phyloP scores from a whole-genome alignment of 2,797 vertebrate species.

The Leucoraja ocellata region DNA sequence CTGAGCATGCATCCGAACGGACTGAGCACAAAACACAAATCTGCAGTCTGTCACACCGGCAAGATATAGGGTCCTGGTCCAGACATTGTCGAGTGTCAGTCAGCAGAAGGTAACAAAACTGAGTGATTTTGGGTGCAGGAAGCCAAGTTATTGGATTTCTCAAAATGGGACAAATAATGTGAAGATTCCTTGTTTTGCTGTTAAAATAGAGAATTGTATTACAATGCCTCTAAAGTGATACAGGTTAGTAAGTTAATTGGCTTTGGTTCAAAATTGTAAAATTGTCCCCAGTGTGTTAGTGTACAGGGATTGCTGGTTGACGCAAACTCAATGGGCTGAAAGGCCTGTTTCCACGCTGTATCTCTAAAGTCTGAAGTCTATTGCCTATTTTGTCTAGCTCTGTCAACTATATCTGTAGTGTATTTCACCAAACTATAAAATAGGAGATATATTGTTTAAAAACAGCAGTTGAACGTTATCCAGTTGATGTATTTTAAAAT shows the following conservation, averaged over 20 bases:
- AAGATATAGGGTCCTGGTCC: conserved; percentile 44
- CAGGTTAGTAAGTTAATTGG: too few species aligned
- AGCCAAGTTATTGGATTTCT: background rate
- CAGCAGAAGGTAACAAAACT: conserved; percentile 40
- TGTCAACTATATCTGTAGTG: background rate
- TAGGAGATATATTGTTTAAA: background rate
- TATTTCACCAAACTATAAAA: background rate
- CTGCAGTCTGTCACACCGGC: conserved; percentile 43
- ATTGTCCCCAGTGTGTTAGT: too few species aligned
- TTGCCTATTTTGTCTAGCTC: background rate
- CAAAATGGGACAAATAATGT: background rate
- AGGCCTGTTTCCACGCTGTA: too few species aligned
- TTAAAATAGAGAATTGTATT: background rate
- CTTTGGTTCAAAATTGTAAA: too few species aligned
- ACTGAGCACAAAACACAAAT: conserved; percentile 24
- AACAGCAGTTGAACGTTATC: background rate
- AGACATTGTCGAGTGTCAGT: conserved; percentile 46
- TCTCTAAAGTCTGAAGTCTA: background rate
- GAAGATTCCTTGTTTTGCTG: background rate
- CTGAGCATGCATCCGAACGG: conserved; percentile 39
- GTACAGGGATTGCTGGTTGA: too few species aligned
- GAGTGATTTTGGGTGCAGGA: too few species aligned
- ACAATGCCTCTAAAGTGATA: too few species aligned
- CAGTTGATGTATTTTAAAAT: background rate
- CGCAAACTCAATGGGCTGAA: too few species aligned